Conservation (phyloP, 2,888 invertebrate genomes). For the Orthosia gothica region DNA sequence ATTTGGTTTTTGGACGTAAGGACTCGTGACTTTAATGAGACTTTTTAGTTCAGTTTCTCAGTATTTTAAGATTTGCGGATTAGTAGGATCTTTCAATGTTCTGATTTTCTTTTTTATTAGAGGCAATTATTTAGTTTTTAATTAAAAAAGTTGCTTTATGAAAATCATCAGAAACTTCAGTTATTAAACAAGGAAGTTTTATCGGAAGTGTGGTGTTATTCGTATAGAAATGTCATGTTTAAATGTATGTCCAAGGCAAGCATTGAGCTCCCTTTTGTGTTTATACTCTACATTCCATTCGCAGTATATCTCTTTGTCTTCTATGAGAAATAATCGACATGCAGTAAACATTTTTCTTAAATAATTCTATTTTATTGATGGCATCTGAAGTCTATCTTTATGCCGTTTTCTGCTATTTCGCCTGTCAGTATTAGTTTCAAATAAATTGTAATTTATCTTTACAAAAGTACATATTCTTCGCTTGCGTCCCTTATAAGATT, state of each 20-base stretch:
- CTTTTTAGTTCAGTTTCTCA: conserved; percentile 17
- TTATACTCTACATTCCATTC: neutral
- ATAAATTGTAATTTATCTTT: too few relatives aligned
- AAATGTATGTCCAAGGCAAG: neutral
- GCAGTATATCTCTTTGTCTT: neutral
- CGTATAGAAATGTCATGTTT: too few relatives aligned
- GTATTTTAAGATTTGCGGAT: conserved; percentile 10
- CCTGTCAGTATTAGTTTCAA: too few relatives aligned
- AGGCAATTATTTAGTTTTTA: neutral
- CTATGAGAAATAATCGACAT: too few relatives aligned
- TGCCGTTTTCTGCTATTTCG: too few relatives aligned
- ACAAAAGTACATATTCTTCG: too few relatives aligned
- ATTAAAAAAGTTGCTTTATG: neutral
- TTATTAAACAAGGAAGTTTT: neutral
- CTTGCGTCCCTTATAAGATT: too few relatives aligned
- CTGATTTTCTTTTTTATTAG: neutral
- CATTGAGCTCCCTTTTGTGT: neutral
- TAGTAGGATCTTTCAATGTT: neutral
- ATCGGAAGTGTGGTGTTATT: too few relatives aligned
- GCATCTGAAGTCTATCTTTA: too few relatives aligned
- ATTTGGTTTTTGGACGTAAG: conserved; percentile 44
- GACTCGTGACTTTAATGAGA: conserved; percentile 40
- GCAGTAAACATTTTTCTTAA: too few relatives aligned
- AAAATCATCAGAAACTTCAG: too few relatives aligned
- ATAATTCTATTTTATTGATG: too few relatives aligned